These are phyloP conservation scores for Amphilophus citrinellus DNA, from an alignment of 2,113 vertebrate genomes.

Conservation along the genomic window DNA sequence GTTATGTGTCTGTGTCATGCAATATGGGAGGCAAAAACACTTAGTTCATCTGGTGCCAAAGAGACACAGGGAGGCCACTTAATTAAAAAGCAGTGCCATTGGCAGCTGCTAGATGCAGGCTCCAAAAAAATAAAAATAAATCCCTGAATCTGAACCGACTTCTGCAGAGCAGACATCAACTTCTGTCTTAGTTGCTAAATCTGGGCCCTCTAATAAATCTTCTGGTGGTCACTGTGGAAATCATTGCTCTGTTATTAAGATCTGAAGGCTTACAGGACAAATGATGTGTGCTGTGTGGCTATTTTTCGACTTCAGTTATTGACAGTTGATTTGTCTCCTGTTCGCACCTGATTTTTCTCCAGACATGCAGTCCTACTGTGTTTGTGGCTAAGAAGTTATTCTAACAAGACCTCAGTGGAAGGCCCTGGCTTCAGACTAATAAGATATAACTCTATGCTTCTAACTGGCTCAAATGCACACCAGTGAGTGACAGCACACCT, in stretches of 20 bases:
- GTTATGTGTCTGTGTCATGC: background rate
- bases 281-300: background rate
- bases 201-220: background rate
- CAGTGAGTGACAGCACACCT: background rate
- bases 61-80: background rate
- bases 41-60: slow-evolving; percentile 32
- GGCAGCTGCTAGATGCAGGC: background rate
- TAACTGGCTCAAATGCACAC: background rate
- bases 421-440: background rate
- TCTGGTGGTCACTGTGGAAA: slow-evolving; percentile 12
- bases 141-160: background rate
- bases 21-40: slow-evolving; percentile 1
- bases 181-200: slow-evolving; percentile 10
- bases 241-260: background rate
- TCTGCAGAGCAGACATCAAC: background rate
- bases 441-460: background rate
- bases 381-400: background rate
- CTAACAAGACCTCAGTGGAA: background rate
- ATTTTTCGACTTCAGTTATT: background rate
- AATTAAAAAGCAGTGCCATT: slow-evolving; percentile 2
- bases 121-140: no score
- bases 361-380: background rate
- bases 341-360: background rate
- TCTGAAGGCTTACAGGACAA: background rate
- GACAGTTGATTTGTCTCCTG: background rate